Evolutionary conservation across 1,140 invertebrate species (phyloP).

Genomic region (Ctenoplectra terminalis): DNA sequence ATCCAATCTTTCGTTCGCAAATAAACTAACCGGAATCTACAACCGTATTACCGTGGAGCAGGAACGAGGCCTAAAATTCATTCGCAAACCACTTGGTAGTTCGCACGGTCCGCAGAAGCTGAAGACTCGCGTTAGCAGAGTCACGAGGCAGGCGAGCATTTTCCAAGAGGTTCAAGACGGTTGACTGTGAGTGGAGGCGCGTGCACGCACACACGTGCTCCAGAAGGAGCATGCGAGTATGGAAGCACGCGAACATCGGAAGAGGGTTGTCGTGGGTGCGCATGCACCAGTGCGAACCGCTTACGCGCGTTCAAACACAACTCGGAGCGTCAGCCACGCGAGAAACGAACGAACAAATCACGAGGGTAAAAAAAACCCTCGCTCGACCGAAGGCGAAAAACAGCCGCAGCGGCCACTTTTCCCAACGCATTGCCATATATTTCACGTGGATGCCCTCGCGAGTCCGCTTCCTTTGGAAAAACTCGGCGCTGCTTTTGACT

Average conservation of each 20-base stretch:
- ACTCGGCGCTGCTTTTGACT: background rate
- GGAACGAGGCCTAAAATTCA: background rate
- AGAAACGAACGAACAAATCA: constrained; percentile 1
- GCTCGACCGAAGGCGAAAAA: constrained; percentile 16
- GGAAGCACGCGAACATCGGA: too few species aligned
- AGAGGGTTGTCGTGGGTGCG: constrained; percentile 1
- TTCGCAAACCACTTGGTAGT: background rate
- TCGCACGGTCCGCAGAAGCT: background rate
- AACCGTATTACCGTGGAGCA: background rate
- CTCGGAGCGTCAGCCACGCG: background rate
- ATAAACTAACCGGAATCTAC: background rate
- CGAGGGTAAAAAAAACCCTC: background rate
- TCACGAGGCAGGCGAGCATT: background rate
- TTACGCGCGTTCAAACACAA: background rate
- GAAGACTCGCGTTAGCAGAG: background rate
- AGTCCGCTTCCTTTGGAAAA: constrained; percentile 13
- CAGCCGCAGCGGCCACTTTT: background rate
- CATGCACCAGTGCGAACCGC: background rate
- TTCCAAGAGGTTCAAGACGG: background rate
- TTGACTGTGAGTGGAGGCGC: constrained; percentile 16
- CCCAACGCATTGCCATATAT: background rate
- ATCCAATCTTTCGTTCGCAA: too few species aligned
- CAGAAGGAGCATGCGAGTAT: background rate
- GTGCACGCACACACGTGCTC: constrained; percentile 32
- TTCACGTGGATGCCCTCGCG: background rate